Evolutionary conservation across 2,113 vertebrate species (phyloP).

Genomic region (Noturus placidus): DNA sequence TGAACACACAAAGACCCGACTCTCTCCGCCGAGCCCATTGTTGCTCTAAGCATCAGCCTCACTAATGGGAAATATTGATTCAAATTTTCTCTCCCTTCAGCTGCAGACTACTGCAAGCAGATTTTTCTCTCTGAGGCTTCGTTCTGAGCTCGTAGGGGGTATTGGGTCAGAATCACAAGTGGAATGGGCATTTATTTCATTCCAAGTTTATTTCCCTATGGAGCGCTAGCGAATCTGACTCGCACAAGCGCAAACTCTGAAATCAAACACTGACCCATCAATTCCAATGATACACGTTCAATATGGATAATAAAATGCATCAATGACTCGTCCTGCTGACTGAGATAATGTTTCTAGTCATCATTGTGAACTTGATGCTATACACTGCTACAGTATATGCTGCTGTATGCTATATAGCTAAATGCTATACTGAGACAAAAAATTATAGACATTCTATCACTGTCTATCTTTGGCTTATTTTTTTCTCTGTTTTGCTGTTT

Average conservation of each 20-base stretch:
- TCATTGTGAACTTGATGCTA: neutral
- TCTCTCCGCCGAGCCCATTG: conserved; percentile 64
- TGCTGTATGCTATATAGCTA: neutral
- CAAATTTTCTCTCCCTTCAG: conserved; percentile 56
- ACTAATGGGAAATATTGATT: conserved; percentile 75
- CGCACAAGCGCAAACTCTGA: conserved; percentile 1
- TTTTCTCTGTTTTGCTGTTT: neutral
- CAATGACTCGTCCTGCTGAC: conserved; percentile 14
- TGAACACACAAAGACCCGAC: conserved; percentile 72
- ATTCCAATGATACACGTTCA: conserved; percentile 33
- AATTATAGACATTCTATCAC: neutral
- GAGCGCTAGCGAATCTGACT: conserved; percentile 52
- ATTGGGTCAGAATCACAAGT: conserved; percentile 61
- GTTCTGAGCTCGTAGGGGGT: conserved; percentile 51
- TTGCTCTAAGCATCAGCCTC: conserved; percentile 68
- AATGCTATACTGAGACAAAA: neutral
- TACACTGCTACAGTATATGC: neutral
- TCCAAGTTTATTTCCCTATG: conserved; percentile 63
- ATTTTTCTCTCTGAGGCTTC: conserved; percentile 50
- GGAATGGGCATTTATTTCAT: conserved; percentile 66
- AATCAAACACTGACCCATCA: conserved; percentile 39
- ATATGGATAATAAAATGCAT: conserved; percentile 33
- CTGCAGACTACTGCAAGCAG: conserved; percentile 47
- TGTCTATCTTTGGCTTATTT: neutral
- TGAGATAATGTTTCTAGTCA: conserved; percentile 20